Percentiles rank a stretch among this genome's conserved stretches.
Conservation (phyloP, 2,113 vertebrate species). For the Protomyctophum bolini region DNA sequence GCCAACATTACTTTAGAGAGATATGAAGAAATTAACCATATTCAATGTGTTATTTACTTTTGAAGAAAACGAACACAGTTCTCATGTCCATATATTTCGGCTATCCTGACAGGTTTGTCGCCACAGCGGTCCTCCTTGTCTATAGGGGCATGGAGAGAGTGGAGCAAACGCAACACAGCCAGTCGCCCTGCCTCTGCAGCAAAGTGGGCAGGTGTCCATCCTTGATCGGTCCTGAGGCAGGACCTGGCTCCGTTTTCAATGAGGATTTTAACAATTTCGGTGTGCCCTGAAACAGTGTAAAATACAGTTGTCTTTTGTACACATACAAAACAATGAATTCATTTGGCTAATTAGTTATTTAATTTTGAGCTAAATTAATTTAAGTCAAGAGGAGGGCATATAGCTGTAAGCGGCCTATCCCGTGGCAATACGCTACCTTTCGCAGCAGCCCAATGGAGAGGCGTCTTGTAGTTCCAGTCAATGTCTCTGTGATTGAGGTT, state of each 20-base stretch:
- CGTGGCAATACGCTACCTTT: constrained; percentile 73
- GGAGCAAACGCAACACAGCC: constrained; percentile 81
- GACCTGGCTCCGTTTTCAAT: constrained; percentile 82
- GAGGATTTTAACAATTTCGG: constrained; percentile 80
- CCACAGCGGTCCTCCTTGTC: constrained; percentile 84
- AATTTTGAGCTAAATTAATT: too few relatives aligned
- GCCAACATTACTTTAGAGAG: too few relatives aligned
- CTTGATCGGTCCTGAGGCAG: constrained; percentile 81
- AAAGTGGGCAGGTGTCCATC: constrained; percentile 89
- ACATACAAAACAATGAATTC: too few relatives aligned
- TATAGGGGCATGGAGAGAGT: constrained; percentile 81
- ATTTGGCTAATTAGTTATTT: too few relatives aligned
- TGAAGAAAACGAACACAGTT: constrained; percentile 86
- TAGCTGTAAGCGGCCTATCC: too few relatives aligned
- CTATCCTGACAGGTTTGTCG: constrained; percentile 85
- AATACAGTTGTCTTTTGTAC: not conserved
- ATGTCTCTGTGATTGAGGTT: constrained; percentile 87
- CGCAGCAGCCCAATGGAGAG: constrained; percentile 91
- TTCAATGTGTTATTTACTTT: constrained; percentile 70
- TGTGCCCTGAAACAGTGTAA: constrained; percentile 73
- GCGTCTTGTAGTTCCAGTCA: constrained; percentile 88
- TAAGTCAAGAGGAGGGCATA: not conserved
- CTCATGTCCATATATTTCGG: constrained; percentile 87
- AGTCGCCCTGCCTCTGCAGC: constrained; percentile 85
- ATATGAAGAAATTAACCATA: too few relatives aligned